These are phyloP conservation scores for Chrysochloris asiatica DNA, from an alignment of 2,113 vertebrate genomes.

Conservation along the genomic window DNA sequence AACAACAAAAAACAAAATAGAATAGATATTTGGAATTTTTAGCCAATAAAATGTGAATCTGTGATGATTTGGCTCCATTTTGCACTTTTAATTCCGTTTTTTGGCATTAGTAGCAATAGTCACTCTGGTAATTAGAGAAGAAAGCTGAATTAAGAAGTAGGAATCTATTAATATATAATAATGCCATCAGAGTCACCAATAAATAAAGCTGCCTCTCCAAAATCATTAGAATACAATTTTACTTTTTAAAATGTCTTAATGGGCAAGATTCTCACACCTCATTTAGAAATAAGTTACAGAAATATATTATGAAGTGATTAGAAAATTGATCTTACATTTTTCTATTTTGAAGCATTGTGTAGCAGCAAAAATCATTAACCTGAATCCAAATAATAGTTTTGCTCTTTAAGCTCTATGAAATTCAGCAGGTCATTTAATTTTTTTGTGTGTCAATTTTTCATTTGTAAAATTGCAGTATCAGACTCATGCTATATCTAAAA, in stretches of 20 bases:
- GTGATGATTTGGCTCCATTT: background rate
- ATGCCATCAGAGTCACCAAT: slow-evolving; percentile 44
- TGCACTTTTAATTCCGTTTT: slow-evolving; percentile 58
- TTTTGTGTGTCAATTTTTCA: background rate
- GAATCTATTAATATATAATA: slow-evolving; percentile 69
- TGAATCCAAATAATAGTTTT: slow-evolving; percentile 30
- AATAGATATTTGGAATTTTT: background rate
- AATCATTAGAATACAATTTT: slow-evolving; percentile 60
- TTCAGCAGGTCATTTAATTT: slow-evolving; percentile 14
- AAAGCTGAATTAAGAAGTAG: slow-evolving; percentile 60
- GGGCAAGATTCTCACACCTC: slow-evolving; percentile 51
- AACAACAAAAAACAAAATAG: background rate
- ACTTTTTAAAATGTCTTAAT: slow-evolving; percentile 53
- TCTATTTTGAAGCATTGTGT: slow-evolving; percentile 45
- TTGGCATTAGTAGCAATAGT: slow-evolving; percentile 8
- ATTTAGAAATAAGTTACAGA: slow-evolving; percentile 63
- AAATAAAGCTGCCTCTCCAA: slow-evolving; percentile 55
- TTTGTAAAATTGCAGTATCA: background rate
- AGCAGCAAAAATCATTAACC: slow-evolving; percentile 53
- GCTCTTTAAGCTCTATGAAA: slow-evolving; percentile 1
- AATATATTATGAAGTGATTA: slow-evolving; percentile 51
- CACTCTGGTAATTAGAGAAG: slow-evolving; percentile 59
- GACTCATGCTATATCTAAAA: background rate
- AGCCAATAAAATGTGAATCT: slow-evolving; percentile 20
- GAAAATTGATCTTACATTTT: slow-evolving; percentile 58